Conservation (phyloP, 2,888 invertebrate species). For the Scaptomyza cyrtandrae region DNA sequence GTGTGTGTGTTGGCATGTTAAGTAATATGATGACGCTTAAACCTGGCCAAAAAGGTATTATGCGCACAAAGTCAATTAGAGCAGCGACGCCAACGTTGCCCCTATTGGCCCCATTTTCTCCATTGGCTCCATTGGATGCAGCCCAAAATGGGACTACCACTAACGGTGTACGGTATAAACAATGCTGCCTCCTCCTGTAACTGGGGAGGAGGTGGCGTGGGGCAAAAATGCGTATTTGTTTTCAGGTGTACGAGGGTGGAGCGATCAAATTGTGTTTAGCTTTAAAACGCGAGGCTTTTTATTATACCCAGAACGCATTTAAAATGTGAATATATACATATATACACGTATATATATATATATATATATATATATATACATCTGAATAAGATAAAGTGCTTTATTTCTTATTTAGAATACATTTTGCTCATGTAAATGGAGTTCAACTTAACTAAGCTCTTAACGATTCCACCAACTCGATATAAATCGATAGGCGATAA, state of each 20-base stretch:
- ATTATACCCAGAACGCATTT: neutral
- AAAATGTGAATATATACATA: no score
- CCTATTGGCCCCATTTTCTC: conserved; percentile 2
- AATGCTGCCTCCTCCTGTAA: neutral
- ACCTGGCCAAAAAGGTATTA: conserved; percentile 74
- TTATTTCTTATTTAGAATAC: no score
- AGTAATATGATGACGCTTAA: conserved; percentile 77
- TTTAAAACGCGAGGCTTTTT: conserved; percentile 52
- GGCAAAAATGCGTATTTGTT: conserved; percentile 9
- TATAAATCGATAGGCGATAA: neutral
- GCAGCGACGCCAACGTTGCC: conserved; percentile 17
- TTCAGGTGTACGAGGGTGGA: neutral
- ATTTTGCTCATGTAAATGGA: neutral
- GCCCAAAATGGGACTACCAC: neutral
- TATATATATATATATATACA: no score
- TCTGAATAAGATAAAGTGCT: no score
- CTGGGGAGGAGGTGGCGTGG: neutral
- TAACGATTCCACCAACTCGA: no score
- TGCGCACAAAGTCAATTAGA: conserved; percentile 76
- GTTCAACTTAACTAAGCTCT: neutral
- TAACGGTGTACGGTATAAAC: conserved; percentile 3
- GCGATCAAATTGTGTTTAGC: conserved; percentile 60
- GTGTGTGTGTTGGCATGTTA: conserved; percentile 49
- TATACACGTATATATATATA: no score
- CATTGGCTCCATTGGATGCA: conserved; percentile 15